Evolutionary conservation across 2,888 invertebrate genomes (phyloP).

Genomic region (Patella depressa): DNA sequence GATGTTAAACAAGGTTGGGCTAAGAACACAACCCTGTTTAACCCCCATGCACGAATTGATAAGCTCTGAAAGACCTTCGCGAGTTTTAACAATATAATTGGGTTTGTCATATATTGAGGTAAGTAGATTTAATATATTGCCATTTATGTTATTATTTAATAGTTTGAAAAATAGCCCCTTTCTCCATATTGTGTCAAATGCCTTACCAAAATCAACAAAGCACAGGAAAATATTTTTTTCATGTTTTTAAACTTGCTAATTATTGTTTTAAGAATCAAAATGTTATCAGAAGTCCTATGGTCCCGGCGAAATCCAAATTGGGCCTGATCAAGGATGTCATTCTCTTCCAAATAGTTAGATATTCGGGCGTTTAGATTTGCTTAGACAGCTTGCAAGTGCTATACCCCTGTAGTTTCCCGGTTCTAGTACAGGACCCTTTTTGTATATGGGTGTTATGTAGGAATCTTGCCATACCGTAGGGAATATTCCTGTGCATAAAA

Average conservation of each 20-base stretch:
- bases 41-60: neutral
- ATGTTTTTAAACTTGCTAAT: neutral
- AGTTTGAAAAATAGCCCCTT: too few relatives aligned
- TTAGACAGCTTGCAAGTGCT: neutral
- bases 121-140: too few relatives aligned
- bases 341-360: too few relatives aligned
- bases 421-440: neutral
- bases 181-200: too few relatives aligned
- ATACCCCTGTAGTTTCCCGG: neutral
- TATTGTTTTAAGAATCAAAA: neutral
- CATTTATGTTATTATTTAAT: too few relatives aligned
- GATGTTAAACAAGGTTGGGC: neutral
- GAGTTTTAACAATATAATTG: neutral
- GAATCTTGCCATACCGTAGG: neutral
- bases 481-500: neutral
- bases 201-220: too few relatives aligned
- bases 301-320: too few relatives aligned
- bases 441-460: neutral
- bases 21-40: slow-evolving; percentile 8
- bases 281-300: neutral
- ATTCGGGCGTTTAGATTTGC: neutral
- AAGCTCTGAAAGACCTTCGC: neutral
- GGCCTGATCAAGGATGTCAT: too few relatives aligned
- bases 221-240: too few relatives aligned
- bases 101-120: neutral